Evolutionary conservation across 2,888 invertebrate species (phyloP), one percentile per base, ranked within the genome.

Genomic region (Apeira syringaria): DNA sequence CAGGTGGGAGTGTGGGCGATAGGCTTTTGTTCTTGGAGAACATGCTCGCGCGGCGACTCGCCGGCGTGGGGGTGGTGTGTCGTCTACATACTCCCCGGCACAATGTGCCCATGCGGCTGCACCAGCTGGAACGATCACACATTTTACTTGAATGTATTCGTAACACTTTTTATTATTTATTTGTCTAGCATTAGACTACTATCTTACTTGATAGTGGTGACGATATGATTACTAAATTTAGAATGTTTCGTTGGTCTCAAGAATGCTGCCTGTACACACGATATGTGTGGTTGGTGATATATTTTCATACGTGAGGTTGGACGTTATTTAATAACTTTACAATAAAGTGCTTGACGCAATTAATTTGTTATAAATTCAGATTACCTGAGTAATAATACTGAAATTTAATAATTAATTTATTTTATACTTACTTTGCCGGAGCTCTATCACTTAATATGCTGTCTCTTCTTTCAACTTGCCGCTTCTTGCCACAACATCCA

Each of bases 21-120:
- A 93, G 76, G 59, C 93, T 93, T 68, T 93, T 93, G 75, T 93
- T 93, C 72, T 93, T 93, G 56, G 92, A 92, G 72, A 92, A 89
- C 69, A 93, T 80, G 54, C 94, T 94, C 42, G 92, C 91, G 27
- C 94, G 84, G 5, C 94, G 80, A 56, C 92, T 92, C n/a, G 90
- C 86, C 0, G 84, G 76, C 39, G 86, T 87, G 0, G 85, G 76
- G 36, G 86, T 90, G 41, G 90, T 88, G 6, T 73, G 65, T 0
- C 82, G 86, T 1, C 91, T 86, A 50, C 91, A 91, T 80, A 61
- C 76, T 61, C 85, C 86, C 46, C 73, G 75, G 68, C 64, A 36
- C 88, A 91, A 90, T 18, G 75, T 75, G 50, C 70, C 69, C 18
- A 84, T 41, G 0, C 80, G 72, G 47, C 76, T 76, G 61, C 87